These are phyloP conservation scores for Ophthalmolycus amberensis DNA, from an alignment of 2,113 vertebrate species.

Conservation along the genomic window DNA sequence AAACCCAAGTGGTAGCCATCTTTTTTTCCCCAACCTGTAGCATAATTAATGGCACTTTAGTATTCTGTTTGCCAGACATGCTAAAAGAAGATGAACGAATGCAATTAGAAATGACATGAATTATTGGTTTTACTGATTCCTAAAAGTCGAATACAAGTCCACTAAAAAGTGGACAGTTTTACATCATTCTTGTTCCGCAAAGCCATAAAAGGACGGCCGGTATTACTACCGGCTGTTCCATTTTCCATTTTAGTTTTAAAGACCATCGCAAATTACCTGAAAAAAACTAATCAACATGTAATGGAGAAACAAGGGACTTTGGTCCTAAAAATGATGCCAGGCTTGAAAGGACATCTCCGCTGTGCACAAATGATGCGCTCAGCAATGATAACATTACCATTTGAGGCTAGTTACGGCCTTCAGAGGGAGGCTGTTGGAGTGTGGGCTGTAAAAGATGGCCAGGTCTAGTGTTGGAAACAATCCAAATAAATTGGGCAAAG, in stretches of 20 bases:
- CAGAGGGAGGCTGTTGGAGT: too few relatives aligned
- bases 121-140: neutral
- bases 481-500: too few relatives aligned
- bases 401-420: constrained; percentile 33
- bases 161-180: neutral
- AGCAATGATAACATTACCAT: constrained; percentile 25
- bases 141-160: neutral
- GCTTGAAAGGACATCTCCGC: constrained; percentile 20
- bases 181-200: neutral
- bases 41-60: constrained; percentile 3
- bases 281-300: constrained; percentile 43
- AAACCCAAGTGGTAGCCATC: too few relatives aligned
- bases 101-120: neutral
- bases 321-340: neutral
- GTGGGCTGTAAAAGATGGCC: too few relatives aligned
- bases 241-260: constrained; percentile 33
- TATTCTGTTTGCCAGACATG: neutral
- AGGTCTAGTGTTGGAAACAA: too few relatives aligned
- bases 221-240: neutral
- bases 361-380: constrained; percentile 23
- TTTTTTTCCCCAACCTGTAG: neutral
- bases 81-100: neutral
- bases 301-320: constrained; percentile 12
- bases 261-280: constrained; percentile 25
- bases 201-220: neutral